These are phyloP conservation scores for Poecilia wingei DNA, from an alignment of 2,797 vertebrate genomes.

Conservation along the genomic window DNA sequence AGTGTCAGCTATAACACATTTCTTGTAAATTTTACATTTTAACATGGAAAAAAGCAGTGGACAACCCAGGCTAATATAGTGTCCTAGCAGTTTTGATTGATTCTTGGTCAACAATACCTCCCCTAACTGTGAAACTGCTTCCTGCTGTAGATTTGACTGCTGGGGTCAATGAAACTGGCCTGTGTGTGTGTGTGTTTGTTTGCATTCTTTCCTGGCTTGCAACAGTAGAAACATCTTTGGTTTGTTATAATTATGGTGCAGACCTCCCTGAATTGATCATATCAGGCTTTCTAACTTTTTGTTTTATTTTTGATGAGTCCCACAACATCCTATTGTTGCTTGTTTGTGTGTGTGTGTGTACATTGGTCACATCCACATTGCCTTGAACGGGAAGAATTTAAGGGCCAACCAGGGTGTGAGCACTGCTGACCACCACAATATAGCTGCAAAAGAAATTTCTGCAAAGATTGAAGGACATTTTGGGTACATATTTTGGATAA, in stretches of 20 bases:
- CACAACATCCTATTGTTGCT: conserved; percentile 26
- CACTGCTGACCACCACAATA: not conserved
- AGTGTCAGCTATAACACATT: conserved; percentile 8
- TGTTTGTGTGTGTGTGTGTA: conserved; percentile 15
- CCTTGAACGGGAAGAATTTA: conserved; percentile 30
- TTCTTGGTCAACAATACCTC: conserved; percentile 21
- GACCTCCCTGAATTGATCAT: conserved; percentile 1
- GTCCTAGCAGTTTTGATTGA: conserved; percentile 19
- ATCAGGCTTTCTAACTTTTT: not conserved
- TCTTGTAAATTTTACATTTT: conserved; percentile 20
- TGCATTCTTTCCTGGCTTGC: conserved; percentile 12
- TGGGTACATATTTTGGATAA: not conserved
- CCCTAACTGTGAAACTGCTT: conserved; percentile 14
- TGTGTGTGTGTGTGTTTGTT: conserved; percentile 5
- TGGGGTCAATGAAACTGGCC: conserved; percentile 19
- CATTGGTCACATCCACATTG: conserved; percentile 13
- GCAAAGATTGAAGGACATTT: not conserved
- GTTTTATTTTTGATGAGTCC: conserved; percentile 45
- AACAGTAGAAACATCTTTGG: conserved; percentile 21
- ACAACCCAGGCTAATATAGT: conserved; percentile 4
- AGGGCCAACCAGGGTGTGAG: not conserved
- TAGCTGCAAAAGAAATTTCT: not conserved
- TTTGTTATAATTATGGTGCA: conserved; percentile 16
- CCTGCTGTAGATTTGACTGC: conserved; percentile 16
- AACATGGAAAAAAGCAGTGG: conserved; percentile 2